phyloP scores from a whole-genome alignment of 1,140 invertebrate species.

The Drosophila cardini region DNA sequence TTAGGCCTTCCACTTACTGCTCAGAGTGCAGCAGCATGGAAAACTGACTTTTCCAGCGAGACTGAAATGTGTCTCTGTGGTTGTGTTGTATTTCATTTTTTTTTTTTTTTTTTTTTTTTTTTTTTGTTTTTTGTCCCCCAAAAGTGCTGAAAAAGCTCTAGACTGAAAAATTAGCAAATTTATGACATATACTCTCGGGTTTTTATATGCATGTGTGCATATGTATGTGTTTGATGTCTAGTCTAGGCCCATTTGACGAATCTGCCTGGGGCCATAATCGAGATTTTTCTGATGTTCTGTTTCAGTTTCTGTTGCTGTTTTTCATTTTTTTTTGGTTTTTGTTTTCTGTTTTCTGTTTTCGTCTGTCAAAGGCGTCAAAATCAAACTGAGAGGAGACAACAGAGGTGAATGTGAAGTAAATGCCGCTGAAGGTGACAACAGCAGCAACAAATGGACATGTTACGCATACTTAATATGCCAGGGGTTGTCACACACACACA shows the following conservation, averaged over 20 bases:
- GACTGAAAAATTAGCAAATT: constrained; percentile 41
- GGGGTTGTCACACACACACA: constrained; percentile 5
- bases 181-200: constrained; percentile 9
- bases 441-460: constrained; percentile 73
- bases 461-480: constrained; percentile 74
- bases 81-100: constrained; percentile 45
- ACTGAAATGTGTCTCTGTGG: constrained; percentile 33
- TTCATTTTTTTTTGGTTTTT: too few relatives aligned
- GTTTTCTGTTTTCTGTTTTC: constrained; percentile 1
- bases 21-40: constrained; percentile 9
- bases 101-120: constrained; percentile 14
- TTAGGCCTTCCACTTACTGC: background rate
- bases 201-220: constrained; percentile 28
- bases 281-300: constrained; percentile 38
- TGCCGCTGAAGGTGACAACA: constrained; percentile 70
- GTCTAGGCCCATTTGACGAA: constrained; percentile 65
- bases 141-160: constrained; percentile 66
- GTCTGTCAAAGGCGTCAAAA: constrained; percentile 40
- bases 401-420: constrained; percentile 64
- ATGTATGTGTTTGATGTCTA: constrained; percentile 22
- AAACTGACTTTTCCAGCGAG: constrained; percentile 23
- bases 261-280: constrained; percentile 16
- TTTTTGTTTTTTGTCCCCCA: constrained; percentile 14
- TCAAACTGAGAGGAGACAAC: constrained; percentile 27
- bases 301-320: background rate